Evolutionary conservation across 2,113 vertebrate genomes (phyloP).

Genomic region (Anoplopoma fimbria): DNA sequence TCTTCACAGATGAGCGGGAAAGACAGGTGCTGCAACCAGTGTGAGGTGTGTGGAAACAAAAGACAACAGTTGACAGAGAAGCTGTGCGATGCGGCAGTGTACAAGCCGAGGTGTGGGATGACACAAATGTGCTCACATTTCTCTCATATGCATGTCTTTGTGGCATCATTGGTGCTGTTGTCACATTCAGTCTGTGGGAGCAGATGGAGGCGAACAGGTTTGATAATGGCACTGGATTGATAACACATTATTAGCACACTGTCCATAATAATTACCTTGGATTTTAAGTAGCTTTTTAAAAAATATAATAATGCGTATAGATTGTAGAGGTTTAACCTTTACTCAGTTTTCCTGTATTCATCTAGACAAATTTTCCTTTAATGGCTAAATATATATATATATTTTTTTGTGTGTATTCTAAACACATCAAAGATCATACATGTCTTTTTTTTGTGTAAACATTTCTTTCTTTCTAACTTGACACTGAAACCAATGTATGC

Average conservation of each 20-base stretch:
- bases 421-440: background rate
- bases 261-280: slow-evolving; percentile 11
- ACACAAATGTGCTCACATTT: slow-evolving; percentile 65
- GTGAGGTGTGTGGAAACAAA: slow-evolving; percentile 72
- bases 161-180: slow-evolving; percentile 59
- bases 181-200: slow-evolving; percentile 56
- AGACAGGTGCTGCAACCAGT: slow-evolving; percentile 77
- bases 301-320: background rate
- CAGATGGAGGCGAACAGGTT: slow-evolving; percentile 54
- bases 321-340: background rate
- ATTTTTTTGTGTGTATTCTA: background rate
- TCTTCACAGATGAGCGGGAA: slow-evolving; percentile 63
- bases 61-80: slow-evolving; percentile 77
- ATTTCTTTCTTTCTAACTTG: slow-evolving; percentile 12
- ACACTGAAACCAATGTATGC: slow-evolving; percentile 15
- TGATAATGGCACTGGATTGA: too few species aligned
- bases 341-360: background rate
- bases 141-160: slow-evolving; percentile 44
- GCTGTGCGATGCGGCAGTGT: slow-evolving; percentile 50
- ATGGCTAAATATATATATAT: background rate
- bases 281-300: slow-evolving; percentile 18
- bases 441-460: slow-evolving; percentile 14
- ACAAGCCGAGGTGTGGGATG: slow-evolving; percentile 61
- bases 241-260: slow-evolving; percentile 69
- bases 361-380: background rate